phyloP scores from a whole-genome alignment of 2,888 invertebrate genomes.

The Drosophila demipolita region DNA sequence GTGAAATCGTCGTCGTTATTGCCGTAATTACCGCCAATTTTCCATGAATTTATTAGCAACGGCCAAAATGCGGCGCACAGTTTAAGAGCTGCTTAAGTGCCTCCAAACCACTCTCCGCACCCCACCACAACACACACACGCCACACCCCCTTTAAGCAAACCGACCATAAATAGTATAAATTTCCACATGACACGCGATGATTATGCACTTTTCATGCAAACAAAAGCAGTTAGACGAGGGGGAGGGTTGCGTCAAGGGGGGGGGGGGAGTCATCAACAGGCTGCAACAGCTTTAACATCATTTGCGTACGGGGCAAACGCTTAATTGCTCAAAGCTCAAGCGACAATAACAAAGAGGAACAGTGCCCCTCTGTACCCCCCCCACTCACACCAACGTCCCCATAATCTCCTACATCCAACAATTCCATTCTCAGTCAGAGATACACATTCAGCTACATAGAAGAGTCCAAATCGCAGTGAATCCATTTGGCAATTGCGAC shows the following conservation, averaged over 20 bases:
- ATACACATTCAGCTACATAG: not conserved
- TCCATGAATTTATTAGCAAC: slow-evolving; percentile 76
- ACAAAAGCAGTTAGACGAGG: slow-evolving; percentile 42
- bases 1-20: slow-evolving; percentile 66
- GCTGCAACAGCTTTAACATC: slow-evolving; percentile 65
- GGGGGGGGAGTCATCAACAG: slow-evolving; percentile 22
- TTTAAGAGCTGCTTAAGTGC: slow-evolving; percentile 68
- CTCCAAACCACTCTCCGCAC: not conserved
- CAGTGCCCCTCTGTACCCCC: slow-evolving; percentile 2
- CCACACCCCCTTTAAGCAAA: slow-evolving; percentile 58
- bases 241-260: not conserved
- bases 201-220: slow-evolving; percentile 78
- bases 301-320: slow-evolving; percentile 70
- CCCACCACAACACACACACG: not conserved
- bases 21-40: slow-evolving; percentile 76
- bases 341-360: slow-evolving; percentile 64
- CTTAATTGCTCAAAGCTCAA: slow-evolving; percentile 76
- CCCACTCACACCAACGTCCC: not conserved
- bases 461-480: slow-evolving; percentile 68
- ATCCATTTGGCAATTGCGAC: slow-evolving; percentile 64
- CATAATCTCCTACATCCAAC: not conserved
- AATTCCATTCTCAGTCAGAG: slow-evolving; percentile 21
- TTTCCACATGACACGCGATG: slow-evolving; percentile 82
- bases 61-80: slow-evolving; percentile 42
- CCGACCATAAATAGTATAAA: slow-evolving; percentile 79